Conservation (phyloP, 1,140 invertebrate genomes). For the Physella acuta region DNA sequence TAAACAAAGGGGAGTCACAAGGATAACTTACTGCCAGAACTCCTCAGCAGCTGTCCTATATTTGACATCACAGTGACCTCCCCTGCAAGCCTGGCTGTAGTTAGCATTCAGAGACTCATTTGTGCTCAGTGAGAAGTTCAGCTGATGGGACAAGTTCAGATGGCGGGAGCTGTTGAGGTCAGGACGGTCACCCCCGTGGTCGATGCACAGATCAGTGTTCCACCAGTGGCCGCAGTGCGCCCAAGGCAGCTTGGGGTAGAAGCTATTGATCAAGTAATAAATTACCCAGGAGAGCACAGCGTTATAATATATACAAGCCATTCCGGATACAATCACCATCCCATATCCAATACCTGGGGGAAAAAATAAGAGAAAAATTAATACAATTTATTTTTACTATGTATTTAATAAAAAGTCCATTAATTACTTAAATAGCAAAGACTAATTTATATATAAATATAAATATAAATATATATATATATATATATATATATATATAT, state of each 20-base stretch:
- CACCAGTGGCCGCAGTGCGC: slow-evolving; percentile 86
- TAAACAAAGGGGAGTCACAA: too few species aligned
- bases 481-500: not conserved
- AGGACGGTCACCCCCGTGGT: not conserved
- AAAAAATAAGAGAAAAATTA: not conserved
- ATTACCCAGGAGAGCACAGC: slow-evolving; percentile 95
- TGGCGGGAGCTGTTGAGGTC: too few species aligned
- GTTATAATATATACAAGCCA: slow-evolving; percentile 82
- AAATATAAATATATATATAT: not conserved
- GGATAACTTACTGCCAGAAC: slow-evolving; percentile 42
- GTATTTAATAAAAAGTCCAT: not conserved
- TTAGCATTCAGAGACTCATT: too few species aligned
- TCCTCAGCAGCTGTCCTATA: slow-evolving; percentile 37
- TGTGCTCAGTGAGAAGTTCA: too few species aligned
- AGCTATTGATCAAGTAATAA: slow-evolving; percentile 75
- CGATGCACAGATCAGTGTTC: slow-evolving; percentile 73
- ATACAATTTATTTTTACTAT: not conserved
- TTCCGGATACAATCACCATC: slow-evolving; percentile 43
- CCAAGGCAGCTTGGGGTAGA: slow-evolving; percentile 77
- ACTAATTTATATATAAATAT: not conserved
- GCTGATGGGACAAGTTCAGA: too few species aligned
- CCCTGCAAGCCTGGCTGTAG: too few species aligned
- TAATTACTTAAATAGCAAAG: not conserved
- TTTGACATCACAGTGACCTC: slow-evolving; percentile 1
- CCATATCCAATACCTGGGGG: slow-evolving; percentile 43